A percentile compares a stretch with the other conserved stretches of the same genome.
Conservation (phyloP, 92 coral and sea anemone genomes). For the Paragorgia papillata region DNA sequence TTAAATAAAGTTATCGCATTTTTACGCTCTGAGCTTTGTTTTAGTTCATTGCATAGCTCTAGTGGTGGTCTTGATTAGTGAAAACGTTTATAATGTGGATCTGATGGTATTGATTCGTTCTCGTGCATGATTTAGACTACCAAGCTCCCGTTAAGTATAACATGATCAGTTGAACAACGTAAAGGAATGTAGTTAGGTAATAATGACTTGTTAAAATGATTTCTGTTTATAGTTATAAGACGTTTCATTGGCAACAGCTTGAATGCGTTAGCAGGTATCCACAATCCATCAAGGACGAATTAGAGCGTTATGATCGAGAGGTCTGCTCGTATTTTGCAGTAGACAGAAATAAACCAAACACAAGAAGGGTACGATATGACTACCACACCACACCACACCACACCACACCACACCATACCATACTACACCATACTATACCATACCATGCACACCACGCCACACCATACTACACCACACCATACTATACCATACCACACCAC, state of each 20-base stretch:
- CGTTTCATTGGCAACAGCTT: conserved; percentile 78
- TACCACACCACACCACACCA: background rate
- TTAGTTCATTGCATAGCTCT: no score
- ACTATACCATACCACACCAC: background rate
- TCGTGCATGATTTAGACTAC: no score
- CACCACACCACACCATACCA: background rate
- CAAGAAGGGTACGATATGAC: conserved; percentile 33
- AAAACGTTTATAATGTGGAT: no score
- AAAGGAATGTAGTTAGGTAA: no score
- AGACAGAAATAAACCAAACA: conserved; percentile 66
- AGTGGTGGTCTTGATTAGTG: no score
- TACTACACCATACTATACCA: background rate
- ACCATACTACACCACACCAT: background rate
- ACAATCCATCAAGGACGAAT: conserved; percentile 77
- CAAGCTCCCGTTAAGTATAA: no score
- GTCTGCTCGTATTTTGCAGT: conserved; percentile 93
- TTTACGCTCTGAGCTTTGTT: background rate
- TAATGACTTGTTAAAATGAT: background rate
- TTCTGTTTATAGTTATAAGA: conserved; percentile 63
- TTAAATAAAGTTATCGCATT: no score
- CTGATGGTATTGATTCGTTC: no score
- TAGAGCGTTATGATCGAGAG: conserved; percentile 75
- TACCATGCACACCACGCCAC: background rate
- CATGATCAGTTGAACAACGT: no score
- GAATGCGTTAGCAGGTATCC: conserved; percentile 83